Evolutionary conservation across 2,888 invertebrate species (phyloP).

Genomic region (Eupeodes latifasciatus): DNA sequence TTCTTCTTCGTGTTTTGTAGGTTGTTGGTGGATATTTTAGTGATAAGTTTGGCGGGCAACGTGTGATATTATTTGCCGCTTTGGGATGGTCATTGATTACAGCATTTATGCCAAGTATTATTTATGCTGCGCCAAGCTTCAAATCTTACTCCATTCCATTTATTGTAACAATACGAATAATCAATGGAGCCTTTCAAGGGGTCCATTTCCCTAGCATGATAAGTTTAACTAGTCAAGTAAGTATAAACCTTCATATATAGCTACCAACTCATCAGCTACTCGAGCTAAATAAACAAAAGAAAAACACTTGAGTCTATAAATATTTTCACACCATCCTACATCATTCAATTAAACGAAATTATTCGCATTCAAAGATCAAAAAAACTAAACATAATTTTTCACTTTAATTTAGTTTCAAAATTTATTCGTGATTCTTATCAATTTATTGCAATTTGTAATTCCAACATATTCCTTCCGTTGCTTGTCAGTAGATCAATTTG

Average conservation of each 20-base stretch:
- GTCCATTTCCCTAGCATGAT: conserved; percentile 90
- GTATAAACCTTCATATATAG: conserved; percentile 28
- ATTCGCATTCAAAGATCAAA: not conserved
- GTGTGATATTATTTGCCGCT: conserved; percentile 87
- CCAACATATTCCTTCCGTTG: conserved; percentile 78
- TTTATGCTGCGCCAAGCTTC: conserved; percentile 82
- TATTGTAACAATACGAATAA: conserved; percentile 86
- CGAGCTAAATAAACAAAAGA: not conserved
- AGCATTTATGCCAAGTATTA: conserved; percentile 86
- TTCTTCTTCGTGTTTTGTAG: conserved; percentile 71
- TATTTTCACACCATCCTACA: too few relatives aligned
- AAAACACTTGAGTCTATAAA: not conserved
- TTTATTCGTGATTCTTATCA: not conserved
- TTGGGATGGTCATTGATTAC: conserved; percentile 86
- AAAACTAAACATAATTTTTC: not conserved
- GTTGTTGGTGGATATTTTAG: conserved; percentile 86
- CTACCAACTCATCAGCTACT: too few relatives aligned
- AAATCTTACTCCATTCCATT: conserved; percentile 85
- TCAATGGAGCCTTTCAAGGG: conserved; percentile 88
- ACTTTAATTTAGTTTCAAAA: not conserved
- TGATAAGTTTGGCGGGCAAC: conserved; percentile 87
- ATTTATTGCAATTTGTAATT: conserved; percentile 76
- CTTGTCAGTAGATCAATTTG: conserved; percentile 78
- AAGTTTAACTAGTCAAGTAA: conserved; percentile 87
- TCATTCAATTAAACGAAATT: too few relatives aligned